A percentile compares a stretch with the other conserved stretches of the same genome.
Conservation (phyloP, 2,113 vertebrate genomes). For the Morone saxatilis region DNA sequence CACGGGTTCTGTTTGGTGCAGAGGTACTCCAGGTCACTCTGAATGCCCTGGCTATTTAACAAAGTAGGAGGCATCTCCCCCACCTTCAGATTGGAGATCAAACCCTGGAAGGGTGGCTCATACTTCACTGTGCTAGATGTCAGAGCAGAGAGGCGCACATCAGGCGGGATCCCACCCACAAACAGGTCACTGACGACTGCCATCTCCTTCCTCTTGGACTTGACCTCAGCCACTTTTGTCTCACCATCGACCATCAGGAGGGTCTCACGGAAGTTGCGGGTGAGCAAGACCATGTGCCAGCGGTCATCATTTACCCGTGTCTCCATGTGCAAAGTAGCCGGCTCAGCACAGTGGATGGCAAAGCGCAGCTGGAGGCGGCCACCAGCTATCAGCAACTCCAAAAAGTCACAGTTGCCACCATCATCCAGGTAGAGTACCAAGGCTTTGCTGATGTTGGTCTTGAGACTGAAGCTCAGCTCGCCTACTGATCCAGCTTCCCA, state of each 20-base stretch:
- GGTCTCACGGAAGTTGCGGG: slow-evolving; percentile 91
- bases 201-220: slow-evolving; percentile 93
- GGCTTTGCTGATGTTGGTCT: slow-evolving; percentile 91
- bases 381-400: slow-evolving; percentile 90
- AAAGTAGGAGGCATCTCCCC: slow-evolving; percentile 90
- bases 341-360: slow-evolving; percentile 93
- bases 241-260: slow-evolving; percentile 92
- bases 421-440: slow-evolving; percentile 94
- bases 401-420: slow-evolving; percentile 94
- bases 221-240: slow-evolving; percentile 89
- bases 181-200: slow-evolving; percentile 93
- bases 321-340: slow-evolving; percentile 88
- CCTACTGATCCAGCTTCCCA: slow-evolving; percentile 91
- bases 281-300: slow-evolving; percentile 95
- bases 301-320: slow-evolving; percentile 89
- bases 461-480: slow-evolving; percentile 93
- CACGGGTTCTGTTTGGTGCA: slow-evolving; percentile 93
- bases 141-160: slow-evolving; percentile 92
- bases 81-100: slow-evolving; percentile 92
- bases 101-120: slow-evolving; percentile 91
- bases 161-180: slow-evolving; percentile 92
- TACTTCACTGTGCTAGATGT: slow-evolving; percentile 95
- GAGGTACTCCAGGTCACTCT: slow-evolving; percentile 89
- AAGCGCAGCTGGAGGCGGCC: slow-evolving; percentile 91
- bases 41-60: slow-evolving; percentile 92